Base-by-base conservation (phyloP, 2,888 invertebrate genomes). In the Sinelater perroti region DNA sequence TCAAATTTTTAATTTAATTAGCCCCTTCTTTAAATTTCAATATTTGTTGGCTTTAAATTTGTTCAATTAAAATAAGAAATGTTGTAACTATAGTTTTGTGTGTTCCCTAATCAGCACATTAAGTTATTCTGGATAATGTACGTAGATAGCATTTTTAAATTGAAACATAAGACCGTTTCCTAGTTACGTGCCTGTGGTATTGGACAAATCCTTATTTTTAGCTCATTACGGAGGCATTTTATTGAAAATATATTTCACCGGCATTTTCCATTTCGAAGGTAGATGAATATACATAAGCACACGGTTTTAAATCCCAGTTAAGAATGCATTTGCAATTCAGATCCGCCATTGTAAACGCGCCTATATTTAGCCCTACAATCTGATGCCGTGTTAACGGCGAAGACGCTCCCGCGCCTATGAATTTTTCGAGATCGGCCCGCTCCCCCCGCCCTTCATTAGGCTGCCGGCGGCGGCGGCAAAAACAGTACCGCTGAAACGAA, bases 321-420 rank as follows among this genome's bases (percentile, higher is more conserved):
- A 75, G 73, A 73, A 74, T 71, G 70, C 67, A 72, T 75, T 75
- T 75, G 75, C 74, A 75, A 72, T 75, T 71, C 74, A 75, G 73
- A 75, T 75, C 69, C 66, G 60, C 60, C 64, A 69, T 64, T 49
- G 67, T 46, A 44, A 20, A 6, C 42, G 69, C 71, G 72, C 67
- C 72, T 73, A 72, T 73, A 75, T 74, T 73, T 73, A 72, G 72
- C 70, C 69, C 72, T 69, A 72, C 63, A 57, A 56, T 59, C 40
- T 56, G 56, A 51, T 58, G 45, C 16, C 33, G 36, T 46, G 16
- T 31, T 45, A 53, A 45, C 31, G 44, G n/a, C 38, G 16, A 38
- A 38, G 20, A 17, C n/a, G 14, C 13, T n/a, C 10, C 20, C 36
- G 8, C 36, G 35, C n/a, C 35, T 18, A 17, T 10, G 20, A 30